Evolutionary conservation across 2,113 vertebrate species (phyloP), one percentile per base, ranked within the genome.

Genomic region (Maccullochella peelii): DNA sequence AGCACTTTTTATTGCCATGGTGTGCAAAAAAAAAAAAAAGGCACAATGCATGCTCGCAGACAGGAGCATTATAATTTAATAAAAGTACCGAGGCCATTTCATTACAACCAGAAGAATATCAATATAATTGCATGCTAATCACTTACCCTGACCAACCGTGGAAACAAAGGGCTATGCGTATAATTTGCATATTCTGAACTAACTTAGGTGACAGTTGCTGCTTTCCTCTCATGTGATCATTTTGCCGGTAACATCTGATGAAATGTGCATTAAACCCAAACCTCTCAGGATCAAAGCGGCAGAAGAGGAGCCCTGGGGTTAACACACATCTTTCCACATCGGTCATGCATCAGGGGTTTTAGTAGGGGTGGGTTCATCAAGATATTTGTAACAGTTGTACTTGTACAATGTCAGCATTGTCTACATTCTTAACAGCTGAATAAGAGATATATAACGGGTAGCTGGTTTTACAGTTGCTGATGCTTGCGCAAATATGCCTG

Each of bases 191-290:
- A 98, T 99, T 99, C 97, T 97, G 98, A 96, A 97, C 98, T 96
- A 97, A 98, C 97, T 98, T 99, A 97, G 97, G 98, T 98, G 97
- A 97, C 98, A 99, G 97, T 98, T 98, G 96, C 96, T 95, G 96
- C 97, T 96, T 97, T 85, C 54, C 62, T 95, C 88, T 91, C 91
- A 83, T 89, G 86, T 93, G 90, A 96, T 97, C 96, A 97, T 97
- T 95, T 95, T 96, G 96, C 98, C 97, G 87, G 97, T 97, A 99
- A 99, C 98, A 98, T 97, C 75, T 92, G 82, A 93, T 85, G 79
- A 58, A 79, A 85, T 66, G 79, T 86, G 90, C 89, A 87, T 93
- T 88, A 95, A 94, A 93, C 83, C 88, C 85, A 91, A 92, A 93
- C 85, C 92, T 88, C 82, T 90, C 52, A 73, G 40, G 70, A 68